Percentiles rank a stretch among this genome's conserved stretches.
These are phyloP conservation scores for Naja naja DNA, from an alignment of 2,113 vertebrate species.

Conservation along the genomic window DNA sequence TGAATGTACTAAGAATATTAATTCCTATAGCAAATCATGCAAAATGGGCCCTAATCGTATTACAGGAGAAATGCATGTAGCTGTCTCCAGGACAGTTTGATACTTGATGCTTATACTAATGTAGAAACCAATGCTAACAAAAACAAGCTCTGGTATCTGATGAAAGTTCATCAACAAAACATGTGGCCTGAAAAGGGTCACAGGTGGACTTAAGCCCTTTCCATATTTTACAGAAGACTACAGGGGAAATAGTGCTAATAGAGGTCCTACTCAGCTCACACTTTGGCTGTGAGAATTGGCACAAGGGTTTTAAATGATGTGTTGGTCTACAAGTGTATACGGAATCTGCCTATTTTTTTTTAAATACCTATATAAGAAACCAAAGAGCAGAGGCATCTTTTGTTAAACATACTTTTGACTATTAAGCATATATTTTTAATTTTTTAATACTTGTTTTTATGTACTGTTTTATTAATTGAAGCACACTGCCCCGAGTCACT, in stretches of 20 bases:
- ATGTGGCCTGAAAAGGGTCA: neutral
- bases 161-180: neutral
- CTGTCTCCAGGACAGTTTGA: neutral
- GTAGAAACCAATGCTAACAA: neutral
- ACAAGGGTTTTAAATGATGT: neutral
- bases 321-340: neutral
- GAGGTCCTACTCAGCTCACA: too few species aligned
- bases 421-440: neutral
- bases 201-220: neutral
- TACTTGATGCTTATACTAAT: neutral
- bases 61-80: neutral
- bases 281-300: neutral
- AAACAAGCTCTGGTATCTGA: neutral
- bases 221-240: neutral
- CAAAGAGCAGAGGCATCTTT: neutral
- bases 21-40: constrained; percentile 11
- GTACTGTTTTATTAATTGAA: neutral
- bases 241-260: neutral
- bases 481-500: neutral
- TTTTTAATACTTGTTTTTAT: neutral
- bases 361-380: neutral
- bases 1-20: constrained; percentile 15
- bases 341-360: neutral
- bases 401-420: neutral
- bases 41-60: constrained; percentile 4